A percentile compares a stretch with the other conserved stretches of the same genome.
phyloP scores from a whole-genome alignment of 2,113 vertebrate genomes.

The Psittacus erithacus region DNA sequence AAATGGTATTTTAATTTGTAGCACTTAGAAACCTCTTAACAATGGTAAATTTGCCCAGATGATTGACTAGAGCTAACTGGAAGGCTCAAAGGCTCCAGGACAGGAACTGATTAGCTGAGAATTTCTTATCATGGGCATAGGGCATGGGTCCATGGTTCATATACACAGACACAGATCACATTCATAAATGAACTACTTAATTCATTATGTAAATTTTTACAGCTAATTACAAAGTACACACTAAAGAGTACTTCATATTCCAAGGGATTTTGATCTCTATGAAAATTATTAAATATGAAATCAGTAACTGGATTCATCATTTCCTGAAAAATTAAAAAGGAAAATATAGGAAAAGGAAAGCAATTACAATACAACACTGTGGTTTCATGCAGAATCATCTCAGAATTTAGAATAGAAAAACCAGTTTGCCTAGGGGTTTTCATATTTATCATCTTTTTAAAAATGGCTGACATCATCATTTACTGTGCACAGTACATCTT shows the following conservation, averaged over 20 bases:
- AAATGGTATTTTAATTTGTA: not conserved
- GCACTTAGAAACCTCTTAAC: not conserved
- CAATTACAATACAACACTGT: not conserved
- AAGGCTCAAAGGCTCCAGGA: not conserved
- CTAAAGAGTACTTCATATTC: not conserved
- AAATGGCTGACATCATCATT: not conserved
- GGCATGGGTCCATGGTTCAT: not conserved
- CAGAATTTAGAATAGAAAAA: constrained; percentile 19
- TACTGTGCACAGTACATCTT: not conserved
- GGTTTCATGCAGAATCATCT: not conserved
- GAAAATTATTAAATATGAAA: not conserved
- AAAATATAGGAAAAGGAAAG: not conserved
- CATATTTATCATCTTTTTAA: not conserved
- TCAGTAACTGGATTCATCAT: not conserved
- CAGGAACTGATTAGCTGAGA: not conserved
- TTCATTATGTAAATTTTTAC: constrained; percentile 14
- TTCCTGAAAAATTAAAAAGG: not conserved
- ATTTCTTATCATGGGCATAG: not conserved
- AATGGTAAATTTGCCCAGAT: not conserved
- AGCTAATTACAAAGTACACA: constrained; percentile 22
- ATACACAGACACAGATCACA: not conserved
- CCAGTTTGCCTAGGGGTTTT: not conserved
- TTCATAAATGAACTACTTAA: not conserved
- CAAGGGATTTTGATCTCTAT: not conserved
- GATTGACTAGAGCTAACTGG: not conserved